Conservation (phyloP, 2,797 vertebrate species). For the Smutsia temminckii region DNA sequence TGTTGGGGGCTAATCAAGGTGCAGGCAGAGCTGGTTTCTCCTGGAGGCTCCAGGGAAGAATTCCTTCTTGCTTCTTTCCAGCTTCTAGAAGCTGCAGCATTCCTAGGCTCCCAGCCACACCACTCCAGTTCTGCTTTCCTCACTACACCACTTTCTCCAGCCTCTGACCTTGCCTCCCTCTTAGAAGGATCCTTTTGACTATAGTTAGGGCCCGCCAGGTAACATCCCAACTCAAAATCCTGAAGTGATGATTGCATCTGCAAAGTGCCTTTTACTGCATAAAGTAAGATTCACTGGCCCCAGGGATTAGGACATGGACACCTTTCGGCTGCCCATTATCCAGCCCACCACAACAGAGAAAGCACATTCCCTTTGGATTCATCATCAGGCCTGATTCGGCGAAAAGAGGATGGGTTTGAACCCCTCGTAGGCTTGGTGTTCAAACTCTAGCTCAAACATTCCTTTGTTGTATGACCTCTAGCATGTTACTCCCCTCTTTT, state of each 20-base stretch:
- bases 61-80: neutral
- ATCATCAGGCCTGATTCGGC: neutral
- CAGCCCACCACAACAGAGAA: neutral
- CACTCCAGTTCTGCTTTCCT: neutral
- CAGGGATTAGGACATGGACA: neutral
- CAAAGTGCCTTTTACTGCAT: neutral
- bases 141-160: neutral
- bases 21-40: neutral
- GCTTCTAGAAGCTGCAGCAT: neutral
- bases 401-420: neutral
- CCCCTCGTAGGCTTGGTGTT: neutral
- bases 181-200: neutral
- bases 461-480: neutral
- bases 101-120: neutral
- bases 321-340: neutral
- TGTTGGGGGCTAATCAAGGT: neutral
- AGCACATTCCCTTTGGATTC: neutral
- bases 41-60: neutral
- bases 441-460: neutral
- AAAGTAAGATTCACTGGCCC: neutral
- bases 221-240: neutral
- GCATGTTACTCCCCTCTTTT: neutral
- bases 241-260: neutral
- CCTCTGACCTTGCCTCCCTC: neutral
- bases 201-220: neutral